These are phyloP conservation scores for Volucella zonaria DNA, from an alignment of 2,888 invertebrate genomes.

Conservation along the genomic window DNA sequence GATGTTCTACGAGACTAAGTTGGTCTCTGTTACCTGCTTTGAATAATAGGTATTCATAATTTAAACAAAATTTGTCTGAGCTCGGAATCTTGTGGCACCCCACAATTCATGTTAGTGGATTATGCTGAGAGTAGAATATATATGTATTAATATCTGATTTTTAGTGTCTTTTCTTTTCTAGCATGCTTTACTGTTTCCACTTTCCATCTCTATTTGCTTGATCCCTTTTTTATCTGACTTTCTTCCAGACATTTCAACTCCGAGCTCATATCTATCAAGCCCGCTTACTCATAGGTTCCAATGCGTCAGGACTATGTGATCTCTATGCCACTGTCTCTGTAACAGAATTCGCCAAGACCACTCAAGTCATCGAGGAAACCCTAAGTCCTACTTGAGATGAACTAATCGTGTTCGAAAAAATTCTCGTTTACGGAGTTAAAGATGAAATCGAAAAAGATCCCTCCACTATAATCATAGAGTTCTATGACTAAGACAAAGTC, in stretches of 20 bases:
- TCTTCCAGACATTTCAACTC: constrained; percentile 90
- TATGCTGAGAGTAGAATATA: too few relatives aligned
- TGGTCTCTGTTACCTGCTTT: too few relatives aligned
- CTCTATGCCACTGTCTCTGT: constrained; percentile 93
- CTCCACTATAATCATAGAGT: constrained; percentile 92
- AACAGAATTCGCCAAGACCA: constrained; percentile 90
- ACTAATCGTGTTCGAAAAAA: constrained; percentile 91
- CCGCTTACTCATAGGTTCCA: constrained; percentile 93
- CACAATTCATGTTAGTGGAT: too few relatives aligned
- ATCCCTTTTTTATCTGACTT: not conserved
- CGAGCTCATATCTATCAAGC: constrained; percentile 96
- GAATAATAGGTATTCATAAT: too few relatives aligned
- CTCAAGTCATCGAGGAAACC: constrained; percentile 95
- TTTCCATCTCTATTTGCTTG: too few relatives aligned
- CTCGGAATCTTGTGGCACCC: too few relatives aligned
- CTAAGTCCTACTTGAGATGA: constrained; percentile 97
- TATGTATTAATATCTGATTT: too few relatives aligned
- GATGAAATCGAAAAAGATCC: constrained; percentile 92
- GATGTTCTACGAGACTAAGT: too few relatives aligned
- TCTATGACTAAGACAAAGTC: constrained; percentile 96
- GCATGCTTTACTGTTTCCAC: too few relatives aligned
- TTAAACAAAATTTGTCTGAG: too few relatives aligned
- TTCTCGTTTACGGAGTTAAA: constrained; percentile 90
- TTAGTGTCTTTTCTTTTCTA: too few relatives aligned
- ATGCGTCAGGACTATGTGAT: constrained; percentile 94